Base-by-base conservation (phyloP, 1,140 invertebrate genomes). In the Lasioglossum albipes region DNA sequence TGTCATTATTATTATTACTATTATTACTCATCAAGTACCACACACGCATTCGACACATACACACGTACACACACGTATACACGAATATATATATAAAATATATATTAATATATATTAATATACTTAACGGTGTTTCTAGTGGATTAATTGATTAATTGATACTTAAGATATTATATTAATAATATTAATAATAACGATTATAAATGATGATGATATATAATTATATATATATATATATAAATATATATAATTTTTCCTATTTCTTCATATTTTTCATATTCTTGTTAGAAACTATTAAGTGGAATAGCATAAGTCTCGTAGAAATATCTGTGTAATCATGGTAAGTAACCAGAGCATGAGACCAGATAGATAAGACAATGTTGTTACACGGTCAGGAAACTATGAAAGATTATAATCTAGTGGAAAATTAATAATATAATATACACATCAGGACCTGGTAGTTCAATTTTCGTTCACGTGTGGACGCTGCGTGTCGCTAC, bases 121-220 rank as follows among this genome's bases (percentile, higher is more conserved):
- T 90, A 90, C 87, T 90, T 89, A 90, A 91, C 77, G 91, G 89
- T 89, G 90, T 92, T 92, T 91, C 87, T 91, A 90, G 90, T 91
- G 87, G 89, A 89, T 90, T 90, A 88, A 91, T 91, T 89, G 84
- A 90, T 90, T 92, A 90, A 91, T 90, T 89, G 90, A 92, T 92
- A 92, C 89, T 92, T 93, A 92, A 92, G 89, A 90, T 89, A 90
- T 89, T 86, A 89, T 90, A 90, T 83, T 86, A 85, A 84, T 85
- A 84, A 81, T 89, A 88, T 90, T 91, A 91, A 90, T 78, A 79
- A 86, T 84, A 85, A 87, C 84, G 81, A 89, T 89, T 86, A 85
- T 82, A 82, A 87, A 89, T 88, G 88, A 78, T 84, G 84, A 54
- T 80, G 52, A 88, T 75, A 82, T 89, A 88, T 89, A 88, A 77